These are phyloP conservation scores for Orbicella faveolata DNA, from an alignment of 64 coral and sea anemone genomes.

Conservation along the genomic window DNA sequence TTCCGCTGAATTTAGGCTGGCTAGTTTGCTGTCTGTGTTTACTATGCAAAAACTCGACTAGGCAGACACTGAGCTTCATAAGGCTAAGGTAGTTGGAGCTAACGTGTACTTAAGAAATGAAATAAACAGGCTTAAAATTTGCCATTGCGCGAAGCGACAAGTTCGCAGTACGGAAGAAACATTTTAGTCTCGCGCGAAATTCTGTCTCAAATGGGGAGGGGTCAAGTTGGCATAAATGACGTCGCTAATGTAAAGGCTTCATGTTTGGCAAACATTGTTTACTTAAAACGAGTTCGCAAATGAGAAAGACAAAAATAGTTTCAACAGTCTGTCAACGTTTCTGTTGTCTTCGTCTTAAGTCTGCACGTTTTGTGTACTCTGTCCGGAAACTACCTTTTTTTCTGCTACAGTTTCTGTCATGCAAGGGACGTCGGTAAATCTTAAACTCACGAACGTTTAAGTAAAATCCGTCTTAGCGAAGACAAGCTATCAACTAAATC, in stretches of 20 bases:
- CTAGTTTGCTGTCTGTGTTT: too few relatives aligned
- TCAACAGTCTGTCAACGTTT: constrained; percentile 6
- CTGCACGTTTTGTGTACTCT: too few relatives aligned
- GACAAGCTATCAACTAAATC: too few relatives aligned
- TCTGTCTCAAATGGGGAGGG: neutral
- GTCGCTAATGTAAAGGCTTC: neutral
- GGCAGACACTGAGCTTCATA: too few relatives aligned
- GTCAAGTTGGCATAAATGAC: neutral
- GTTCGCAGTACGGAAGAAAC: neutral
- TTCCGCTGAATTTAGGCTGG: too few relatives aligned
- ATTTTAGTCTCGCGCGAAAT: neutral
- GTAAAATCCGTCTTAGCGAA: too few relatives aligned
- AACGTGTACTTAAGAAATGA: too few relatives aligned
- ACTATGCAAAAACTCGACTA: too few relatives aligned
- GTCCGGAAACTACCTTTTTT: neutral
- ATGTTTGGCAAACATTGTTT: neutral
- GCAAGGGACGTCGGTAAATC: neutral
- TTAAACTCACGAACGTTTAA: too few relatives aligned
- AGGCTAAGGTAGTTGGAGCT: too few relatives aligned
- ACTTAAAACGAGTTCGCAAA: neutral
- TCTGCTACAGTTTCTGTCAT: constrained; percentile 2
- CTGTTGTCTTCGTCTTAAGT: neutral
- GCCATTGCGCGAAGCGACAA: neutral
- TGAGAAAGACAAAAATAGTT: constrained; percentile 23
- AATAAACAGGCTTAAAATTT: too few relatives aligned